Conservation (phyloP, 2,888 invertebrate species). For the Brachypterus glaber region DNA sequence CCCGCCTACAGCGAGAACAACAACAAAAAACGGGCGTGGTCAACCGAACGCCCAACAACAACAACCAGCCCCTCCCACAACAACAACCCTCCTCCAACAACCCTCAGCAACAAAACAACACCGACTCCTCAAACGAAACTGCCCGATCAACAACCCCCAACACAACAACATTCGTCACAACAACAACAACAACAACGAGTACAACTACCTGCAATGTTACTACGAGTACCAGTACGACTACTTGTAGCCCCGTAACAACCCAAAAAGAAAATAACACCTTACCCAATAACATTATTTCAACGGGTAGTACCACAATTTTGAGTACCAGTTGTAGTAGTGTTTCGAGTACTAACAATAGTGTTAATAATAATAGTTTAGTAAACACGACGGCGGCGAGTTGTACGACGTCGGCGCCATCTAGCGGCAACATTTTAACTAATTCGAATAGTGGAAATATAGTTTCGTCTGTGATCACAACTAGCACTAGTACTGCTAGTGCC, state of each 20-base stretch:
- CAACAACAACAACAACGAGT: conserved; percentile 9
- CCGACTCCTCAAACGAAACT: neutral
- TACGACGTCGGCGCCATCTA: conserved; percentile 27
- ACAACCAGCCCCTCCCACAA: conserved; percentile 10
- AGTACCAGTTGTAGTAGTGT: no score
- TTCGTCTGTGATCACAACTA: conserved; percentile 13
- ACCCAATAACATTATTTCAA: no score
- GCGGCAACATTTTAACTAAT: conserved; percentile 27
- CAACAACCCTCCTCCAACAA: conserved; percentile 8
- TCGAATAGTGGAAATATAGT: conserved; percentile 10
- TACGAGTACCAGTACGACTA: no score
- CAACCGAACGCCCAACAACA: neutral
- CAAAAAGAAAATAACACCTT: no score
- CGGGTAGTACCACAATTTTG: no score
- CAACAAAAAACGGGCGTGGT: conserved; percentile 54
- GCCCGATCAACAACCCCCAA: conserved; percentile 13
- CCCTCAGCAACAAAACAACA: conserved; percentile 9
- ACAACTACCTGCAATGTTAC: no score
- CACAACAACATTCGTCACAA: conserved; percentile 1
- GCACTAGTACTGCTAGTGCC: conserved; percentile 19
- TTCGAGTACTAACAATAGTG: no score
- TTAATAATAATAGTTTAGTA: no score
- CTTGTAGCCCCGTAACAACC: no score
- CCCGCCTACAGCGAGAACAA: conserved; percentile 71
- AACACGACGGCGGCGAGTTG: conserved; percentile 24